Conservation (phyloP, 2,797 vertebrate species). For the Girardinus metallicus region DNA sequence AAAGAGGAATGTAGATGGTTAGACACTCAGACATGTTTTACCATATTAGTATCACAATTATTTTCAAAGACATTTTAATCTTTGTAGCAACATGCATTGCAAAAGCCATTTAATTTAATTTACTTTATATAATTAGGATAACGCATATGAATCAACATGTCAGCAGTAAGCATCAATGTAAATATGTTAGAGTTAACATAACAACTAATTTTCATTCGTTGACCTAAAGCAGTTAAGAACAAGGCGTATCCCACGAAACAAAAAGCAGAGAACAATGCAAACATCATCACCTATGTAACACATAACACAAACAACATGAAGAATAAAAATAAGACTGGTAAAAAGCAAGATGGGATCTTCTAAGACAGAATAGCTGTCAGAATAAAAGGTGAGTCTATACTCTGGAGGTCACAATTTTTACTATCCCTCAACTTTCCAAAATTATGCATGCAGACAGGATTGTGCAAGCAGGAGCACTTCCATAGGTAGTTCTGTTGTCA, state of each 20-base stretch:
- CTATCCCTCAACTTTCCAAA: background rate
- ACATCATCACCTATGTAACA: too few relatives aligned
- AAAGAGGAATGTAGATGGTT: slow-evolving; percentile 47
- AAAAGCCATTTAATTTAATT: too few relatives aligned
- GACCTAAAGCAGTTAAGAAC: too few relatives aligned
- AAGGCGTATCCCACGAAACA: too few relatives aligned
- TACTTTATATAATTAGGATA: too few relatives aligned
- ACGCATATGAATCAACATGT: too few relatives aligned
- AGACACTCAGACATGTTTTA: slow-evolving; percentile 14
- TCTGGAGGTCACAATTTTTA: background rate
- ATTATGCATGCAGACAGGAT: background rate
- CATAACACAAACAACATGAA: too few relatives aligned
- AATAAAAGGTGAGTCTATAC: background rate
- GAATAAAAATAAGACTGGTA: background rate
- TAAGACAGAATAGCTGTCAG: background rate
- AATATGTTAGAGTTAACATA: too few relatives aligned
- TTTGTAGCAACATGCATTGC: background rate
- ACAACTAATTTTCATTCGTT: too few relatives aligned
- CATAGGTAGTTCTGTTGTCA: background rate
- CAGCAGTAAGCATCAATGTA: too few relatives aligned
- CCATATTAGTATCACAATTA: background rate
- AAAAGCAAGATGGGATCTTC: background rate
- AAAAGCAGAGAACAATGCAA: too few relatives aligned
- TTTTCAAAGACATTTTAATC: background rate
- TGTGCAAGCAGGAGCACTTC: background rate